Conservation (phyloP, 2,113 vertebrate species). For the Motacilla alba region DNA sequence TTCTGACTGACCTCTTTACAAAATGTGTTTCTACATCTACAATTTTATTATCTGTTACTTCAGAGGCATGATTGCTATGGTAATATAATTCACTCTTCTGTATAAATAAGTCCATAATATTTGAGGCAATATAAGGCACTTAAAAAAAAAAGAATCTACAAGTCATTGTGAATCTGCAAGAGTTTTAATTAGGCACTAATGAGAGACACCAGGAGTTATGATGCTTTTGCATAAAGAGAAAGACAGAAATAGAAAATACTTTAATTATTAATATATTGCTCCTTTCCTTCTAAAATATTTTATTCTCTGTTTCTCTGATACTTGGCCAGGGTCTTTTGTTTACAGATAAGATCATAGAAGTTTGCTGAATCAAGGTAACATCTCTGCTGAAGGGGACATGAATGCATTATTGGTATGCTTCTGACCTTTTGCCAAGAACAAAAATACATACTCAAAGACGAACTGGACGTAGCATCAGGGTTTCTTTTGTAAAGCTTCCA, state of each 20-base stretch:
- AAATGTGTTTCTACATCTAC: neutral
- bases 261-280: neutral
- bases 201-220: neutral
- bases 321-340: neutral
- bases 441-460: neutral
- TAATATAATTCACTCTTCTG: neutral
- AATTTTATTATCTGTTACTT: neutral
- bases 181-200: neutral
- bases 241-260: neutral
- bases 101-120: neutral
- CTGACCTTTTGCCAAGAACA: constrained; percentile 34
- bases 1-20: neutral
- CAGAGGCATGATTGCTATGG: neutral
- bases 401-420: constrained; percentile 15
- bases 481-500: neutral
- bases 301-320: neutral
- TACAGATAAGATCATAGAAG: constrained; percentile 7
- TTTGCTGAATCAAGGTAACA: constrained; percentile 25
- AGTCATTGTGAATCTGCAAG: neutral
- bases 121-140: neutral
- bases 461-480: neutral
- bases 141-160: neutral
- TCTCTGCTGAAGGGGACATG: constrained; percentile 35
- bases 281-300: constrained; percentile 1
- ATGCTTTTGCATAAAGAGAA: neutral